These are phyloP conservation scores for Ceratina japonica DNA, from an alignment of 1,140 invertebrate species.

Conservation along the genomic window DNA sequence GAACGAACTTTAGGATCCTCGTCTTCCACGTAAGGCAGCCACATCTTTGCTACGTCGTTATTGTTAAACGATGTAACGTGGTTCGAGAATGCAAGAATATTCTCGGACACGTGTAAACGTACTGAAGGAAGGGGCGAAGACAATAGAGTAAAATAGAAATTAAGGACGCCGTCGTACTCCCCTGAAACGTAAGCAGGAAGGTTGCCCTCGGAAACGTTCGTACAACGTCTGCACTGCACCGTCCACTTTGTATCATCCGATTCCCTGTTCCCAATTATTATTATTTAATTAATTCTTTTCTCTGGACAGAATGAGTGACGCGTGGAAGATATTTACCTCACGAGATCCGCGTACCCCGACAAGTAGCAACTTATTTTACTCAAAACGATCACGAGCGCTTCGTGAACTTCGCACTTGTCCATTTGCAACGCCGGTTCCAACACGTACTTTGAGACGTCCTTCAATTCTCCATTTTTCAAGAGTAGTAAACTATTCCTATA, in stretches of 20 bases:
- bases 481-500: slow-evolving; percentile 64
- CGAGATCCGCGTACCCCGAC: slow-evolving; percentile 63
- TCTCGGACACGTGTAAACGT: slow-evolving; percentile 68
- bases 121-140: slow-evolving; percentile 61
- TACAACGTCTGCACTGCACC: slow-evolving; percentile 70
- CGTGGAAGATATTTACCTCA: slow-evolving; percentile 63
- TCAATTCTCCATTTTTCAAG: slow-evolving; percentile 60
- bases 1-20: slow-evolving; percentile 67
- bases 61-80: slow-evolving; percentile 75
- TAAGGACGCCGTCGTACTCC: slow-evolving; percentile 61
- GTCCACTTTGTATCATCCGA: slow-evolving; percentile 62
- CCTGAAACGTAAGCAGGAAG: slow-evolving; percentile 33
- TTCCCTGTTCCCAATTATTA: slow-evolving; percentile 59
- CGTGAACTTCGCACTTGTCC: slow-evolving; percentile 58
- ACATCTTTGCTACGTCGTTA: slow-evolving; percentile 69
- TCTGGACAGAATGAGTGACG: neutral
- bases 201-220: slow-evolving; percentile 31
- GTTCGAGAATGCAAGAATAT: slow-evolving; percentile 74
- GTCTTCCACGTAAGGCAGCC: slow-evolving; percentile 75
- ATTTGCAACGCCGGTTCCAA: slow-evolving; percentile 66
- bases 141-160: slow-evolving; percentile 62
- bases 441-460: slow-evolving; percentile 66
- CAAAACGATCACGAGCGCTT: slow-evolving; percentile 67
- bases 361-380: slow-evolving; percentile 69
- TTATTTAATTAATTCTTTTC: slow-evolving; percentile 15